Evolutionary conservation across 2,797 vertebrate genomes (phyloP).

Genomic region (Acanthis flammea): DNA sequence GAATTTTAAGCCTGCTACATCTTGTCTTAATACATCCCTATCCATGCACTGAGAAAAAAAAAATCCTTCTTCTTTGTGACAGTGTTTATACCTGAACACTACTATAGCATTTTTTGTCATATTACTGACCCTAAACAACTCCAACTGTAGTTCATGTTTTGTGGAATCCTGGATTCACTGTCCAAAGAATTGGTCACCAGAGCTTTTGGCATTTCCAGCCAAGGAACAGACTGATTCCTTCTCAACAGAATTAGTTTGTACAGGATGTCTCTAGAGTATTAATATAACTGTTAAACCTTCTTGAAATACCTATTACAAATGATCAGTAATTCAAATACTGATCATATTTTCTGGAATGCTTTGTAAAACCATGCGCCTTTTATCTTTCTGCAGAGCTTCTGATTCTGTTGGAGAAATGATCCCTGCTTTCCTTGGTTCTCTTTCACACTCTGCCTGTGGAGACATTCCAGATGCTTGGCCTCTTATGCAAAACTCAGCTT

Average conservation of each 20-base stretch:
- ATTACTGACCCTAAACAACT: background rate
- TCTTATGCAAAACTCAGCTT: slow-evolving; percentile 72
- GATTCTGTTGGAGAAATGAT: slow-evolving; percentile 74
- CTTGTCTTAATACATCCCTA: background rate
- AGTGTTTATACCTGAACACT: background rate
- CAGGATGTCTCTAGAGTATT: background rate
- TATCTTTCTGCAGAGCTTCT: slow-evolving; percentile 72
- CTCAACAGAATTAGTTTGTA: background rate
- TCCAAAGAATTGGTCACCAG: background rate
- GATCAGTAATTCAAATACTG: background rate
- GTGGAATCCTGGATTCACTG: background rate
- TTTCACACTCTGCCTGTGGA: slow-evolving; percentile 66
- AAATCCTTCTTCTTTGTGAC: background rate
- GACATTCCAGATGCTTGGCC: slow-evolving; percentile 79
- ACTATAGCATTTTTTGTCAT: background rate
- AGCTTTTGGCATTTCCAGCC: background rate
- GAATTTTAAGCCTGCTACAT: background rate
- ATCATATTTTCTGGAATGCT: background rate
- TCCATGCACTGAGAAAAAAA: background rate
- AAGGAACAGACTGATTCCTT: background rate
- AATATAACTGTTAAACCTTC: background rate
- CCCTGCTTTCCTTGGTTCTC: slow-evolving; percentile 73
- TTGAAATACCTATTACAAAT: background rate
- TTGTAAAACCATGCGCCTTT: background rate
- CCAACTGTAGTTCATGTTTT: background rate